These are phyloP conservation scores for Eubasilissa regina DNA, from an alignment of 1,140 invertebrate genomes.

Conservation along the genomic window DNA sequence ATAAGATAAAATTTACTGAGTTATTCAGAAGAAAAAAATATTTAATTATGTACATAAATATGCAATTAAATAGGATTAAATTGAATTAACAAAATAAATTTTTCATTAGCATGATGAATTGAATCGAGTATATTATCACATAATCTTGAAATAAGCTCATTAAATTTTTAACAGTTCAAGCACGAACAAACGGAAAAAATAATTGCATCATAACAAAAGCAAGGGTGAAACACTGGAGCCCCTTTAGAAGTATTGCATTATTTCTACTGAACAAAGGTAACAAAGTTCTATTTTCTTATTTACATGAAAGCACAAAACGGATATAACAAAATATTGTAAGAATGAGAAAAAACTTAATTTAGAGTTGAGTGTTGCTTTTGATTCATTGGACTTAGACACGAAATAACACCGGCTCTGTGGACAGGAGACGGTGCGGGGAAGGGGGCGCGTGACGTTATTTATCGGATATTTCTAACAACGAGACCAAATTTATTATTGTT, in stretches of 20 bases:
- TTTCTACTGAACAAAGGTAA: conserved; percentile 18
- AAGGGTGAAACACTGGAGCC: conserved; percentile 7
- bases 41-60: too few species aligned
- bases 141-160: too few species aligned
- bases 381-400: conserved; percentile 54
- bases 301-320: conserved; percentile 54
- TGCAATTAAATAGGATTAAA: too few species aligned
- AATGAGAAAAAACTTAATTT: conserved; percentile 58
- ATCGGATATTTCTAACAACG: conserved; percentile 18
- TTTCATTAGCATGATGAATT: too few species aligned
- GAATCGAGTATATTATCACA: too few species aligned
- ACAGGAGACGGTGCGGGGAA: background rate
- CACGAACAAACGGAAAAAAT: background rate
- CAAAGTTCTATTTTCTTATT: conserved; percentile 35
- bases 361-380: conserved; percentile 46
- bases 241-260: conserved; percentile 24
- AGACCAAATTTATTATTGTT: conserved; percentile 31
- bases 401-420: conserved; percentile 28
- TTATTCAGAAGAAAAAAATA: too few species aligned
- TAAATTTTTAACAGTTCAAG: too few species aligned
- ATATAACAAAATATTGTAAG: conserved; percentile 55
- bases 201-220: conserved; percentile 10
- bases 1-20: too few species aligned
- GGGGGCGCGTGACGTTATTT: conserved; percentile 30
- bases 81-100: too few species aligned